phyloP scores from a whole-genome alignment of 2,113 vertebrate species.

The Silurus asotus region DNA sequence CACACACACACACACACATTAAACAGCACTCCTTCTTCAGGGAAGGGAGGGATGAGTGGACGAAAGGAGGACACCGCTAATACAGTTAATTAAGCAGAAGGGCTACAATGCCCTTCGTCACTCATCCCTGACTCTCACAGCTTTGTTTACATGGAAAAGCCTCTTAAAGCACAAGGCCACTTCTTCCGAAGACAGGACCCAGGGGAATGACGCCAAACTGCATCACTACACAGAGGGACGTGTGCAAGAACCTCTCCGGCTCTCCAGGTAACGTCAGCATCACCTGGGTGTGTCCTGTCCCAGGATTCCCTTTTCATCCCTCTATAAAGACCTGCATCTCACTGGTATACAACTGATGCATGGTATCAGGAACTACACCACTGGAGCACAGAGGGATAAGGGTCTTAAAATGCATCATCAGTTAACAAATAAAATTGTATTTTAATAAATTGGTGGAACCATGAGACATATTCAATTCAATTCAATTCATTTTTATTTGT shows the following conservation, averaged over 20 bases:
- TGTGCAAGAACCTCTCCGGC: neutral
- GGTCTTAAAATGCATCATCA: too few species aligned
- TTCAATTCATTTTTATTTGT: too few species aligned
- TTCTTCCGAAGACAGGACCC: neutral
- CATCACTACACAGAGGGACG: neutral
- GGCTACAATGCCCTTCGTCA: conserved; percentile 20
- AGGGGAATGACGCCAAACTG: neutral
- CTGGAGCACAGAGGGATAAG: too few species aligned
- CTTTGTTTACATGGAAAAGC: conserved; percentile 39
- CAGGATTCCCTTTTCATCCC: neutral
- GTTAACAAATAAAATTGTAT: too few species aligned
- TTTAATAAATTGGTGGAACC: too few species aligned
- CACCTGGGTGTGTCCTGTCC: neutral
- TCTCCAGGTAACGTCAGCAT: neutral
- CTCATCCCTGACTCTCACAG: neutral
- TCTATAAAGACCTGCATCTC: neutral
- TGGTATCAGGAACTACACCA: too few species aligned
- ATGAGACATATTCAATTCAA: too few species aligned
- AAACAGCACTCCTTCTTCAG: conserved; percentile 16
- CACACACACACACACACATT: conserved; percentile 16
- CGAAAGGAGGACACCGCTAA: conserved; percentile 9
- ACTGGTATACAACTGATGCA: too few species aligned
- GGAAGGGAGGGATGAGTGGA: neutral
- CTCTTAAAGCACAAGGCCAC: conserved; percentile 19
- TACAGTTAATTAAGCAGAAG: conserved; percentile 19